Percentiles rank a stretch among this genome's conserved stretches.
phyloP scores from a whole-genome alignment of 2,797 vertebrate genomes.

The Hypotaenidia philippensis region DNA sequence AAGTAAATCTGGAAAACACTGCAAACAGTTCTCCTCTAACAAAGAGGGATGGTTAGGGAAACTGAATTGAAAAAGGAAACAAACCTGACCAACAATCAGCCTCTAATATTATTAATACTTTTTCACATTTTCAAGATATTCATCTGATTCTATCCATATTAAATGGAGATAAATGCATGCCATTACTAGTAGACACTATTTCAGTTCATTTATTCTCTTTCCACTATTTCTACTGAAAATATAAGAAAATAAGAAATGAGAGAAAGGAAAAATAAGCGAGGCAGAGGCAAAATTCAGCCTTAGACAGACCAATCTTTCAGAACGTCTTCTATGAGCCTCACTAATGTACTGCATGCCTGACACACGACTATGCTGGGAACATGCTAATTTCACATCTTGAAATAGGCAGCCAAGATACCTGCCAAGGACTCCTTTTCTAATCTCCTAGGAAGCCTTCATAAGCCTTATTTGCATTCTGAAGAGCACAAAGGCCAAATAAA shows the following conservation, averaged over 20 bases:
- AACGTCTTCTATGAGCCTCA: not conserved
- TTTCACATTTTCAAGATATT: not conserved
- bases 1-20: not conserved
- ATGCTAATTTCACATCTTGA: not conserved
- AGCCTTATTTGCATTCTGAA: not conserved
- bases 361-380: not conserved
- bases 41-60: not conserved
- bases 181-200: not conserved
- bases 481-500: not conserved
- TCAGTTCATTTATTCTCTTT: not conserved
- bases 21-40: not conserved
- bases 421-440: not conserved
- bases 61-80: not conserved
- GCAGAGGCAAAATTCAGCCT: not conserved
- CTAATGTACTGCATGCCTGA: fast-evolving
- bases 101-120: not conserved
- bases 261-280: not conserved
- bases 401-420: not conserved
- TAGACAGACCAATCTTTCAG: not conserved
- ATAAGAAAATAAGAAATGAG: not conserved
- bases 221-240: not conserved
- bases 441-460: not conserved
- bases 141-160: not conserved
- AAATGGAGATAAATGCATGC: not conserved
- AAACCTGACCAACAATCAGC: not conserved